Conservation (phyloP, 1,140 invertebrate species). For the Coelopa frigida region DNA sequence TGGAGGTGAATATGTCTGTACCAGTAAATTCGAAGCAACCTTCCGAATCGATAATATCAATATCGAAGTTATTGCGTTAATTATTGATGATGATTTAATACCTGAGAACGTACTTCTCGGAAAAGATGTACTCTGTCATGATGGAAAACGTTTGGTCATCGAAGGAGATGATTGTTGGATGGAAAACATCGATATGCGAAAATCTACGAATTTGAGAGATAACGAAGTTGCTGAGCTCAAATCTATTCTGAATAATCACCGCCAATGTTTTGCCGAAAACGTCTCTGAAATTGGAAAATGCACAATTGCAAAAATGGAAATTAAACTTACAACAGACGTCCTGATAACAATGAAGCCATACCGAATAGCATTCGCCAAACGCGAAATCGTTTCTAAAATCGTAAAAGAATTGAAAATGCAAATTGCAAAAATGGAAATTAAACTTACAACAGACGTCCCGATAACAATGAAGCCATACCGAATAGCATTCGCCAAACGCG, state of each 20-base stretch:
- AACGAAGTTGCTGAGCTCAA: neutral
- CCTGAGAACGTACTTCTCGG: neutral
- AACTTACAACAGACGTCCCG: neutral
- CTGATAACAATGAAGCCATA: no score
- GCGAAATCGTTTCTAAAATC: no score
- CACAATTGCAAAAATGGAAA: no score
- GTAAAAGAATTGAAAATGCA: no score
- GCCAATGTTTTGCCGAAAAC: no score
- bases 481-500: slow-evolving; percentile 2
- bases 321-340: no score
- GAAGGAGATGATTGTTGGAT: neutral
- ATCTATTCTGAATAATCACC: neutral
- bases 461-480: neutral
- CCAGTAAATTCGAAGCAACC: neutral
- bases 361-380: no score
- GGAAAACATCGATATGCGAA: neutral
- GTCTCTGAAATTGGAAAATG: no score
- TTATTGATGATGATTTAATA: neutral
- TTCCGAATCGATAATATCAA: neutral
- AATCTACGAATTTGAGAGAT: no score
- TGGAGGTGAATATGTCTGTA: slow-evolving; percentile 4
- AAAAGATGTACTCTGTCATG: neutral
- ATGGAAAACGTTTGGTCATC: neutral
- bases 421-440: slow-evolving; percentile 2
- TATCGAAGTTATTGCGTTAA: no score